phyloP scores from a whole-genome alignment of 2,797 vertebrate species.

The Scyliorhinus canicula region DNA sequence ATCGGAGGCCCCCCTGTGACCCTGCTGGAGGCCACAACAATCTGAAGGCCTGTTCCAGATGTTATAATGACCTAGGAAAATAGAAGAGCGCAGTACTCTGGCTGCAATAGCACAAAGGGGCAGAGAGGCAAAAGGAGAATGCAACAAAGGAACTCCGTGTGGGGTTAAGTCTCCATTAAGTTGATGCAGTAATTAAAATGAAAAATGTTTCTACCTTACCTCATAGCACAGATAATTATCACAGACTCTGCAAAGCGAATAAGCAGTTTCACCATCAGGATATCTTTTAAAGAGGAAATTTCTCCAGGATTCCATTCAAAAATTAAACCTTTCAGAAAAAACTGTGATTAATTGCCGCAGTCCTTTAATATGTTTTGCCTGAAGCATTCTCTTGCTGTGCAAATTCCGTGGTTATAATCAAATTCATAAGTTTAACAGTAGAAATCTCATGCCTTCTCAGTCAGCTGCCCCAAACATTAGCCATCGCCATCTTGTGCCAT shows the following conservation, averaged over 20 bases:
- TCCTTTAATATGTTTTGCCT: background rate
- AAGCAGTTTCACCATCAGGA: slow-evolving; percentile 23
- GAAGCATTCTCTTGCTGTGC: background rate
- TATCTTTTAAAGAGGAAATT: background rate
- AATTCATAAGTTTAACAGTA: background rate
- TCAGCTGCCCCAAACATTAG: background rate
- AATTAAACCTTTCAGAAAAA: background rate
- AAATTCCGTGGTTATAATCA: background rate
- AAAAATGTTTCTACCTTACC: background rate
- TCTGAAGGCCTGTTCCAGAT: background rate
- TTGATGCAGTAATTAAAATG: slow-evolving; percentile 4
- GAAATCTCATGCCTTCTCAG: too few relatives aligned
- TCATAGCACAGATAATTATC: background rate
- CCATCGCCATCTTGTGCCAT: too few relatives aligned
- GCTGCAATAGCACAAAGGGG: background rate
- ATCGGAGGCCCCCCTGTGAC: background rate
- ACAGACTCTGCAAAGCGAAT: slow-evolving; percentile 2
- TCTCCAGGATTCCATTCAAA: background rate
- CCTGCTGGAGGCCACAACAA: background rate
- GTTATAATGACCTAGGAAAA: background rate
- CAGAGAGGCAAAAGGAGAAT: background rate
- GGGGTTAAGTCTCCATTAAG: background rate
- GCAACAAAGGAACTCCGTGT: background rate
- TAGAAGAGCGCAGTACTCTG: background rate
- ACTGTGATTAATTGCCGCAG: background rate